A percentile compares a stretch with the other conserved stretches of the same genome.
phyloP scores from a whole-genome alignment of 2,888 invertebrate species.

The Clanis bilineata region DNA sequence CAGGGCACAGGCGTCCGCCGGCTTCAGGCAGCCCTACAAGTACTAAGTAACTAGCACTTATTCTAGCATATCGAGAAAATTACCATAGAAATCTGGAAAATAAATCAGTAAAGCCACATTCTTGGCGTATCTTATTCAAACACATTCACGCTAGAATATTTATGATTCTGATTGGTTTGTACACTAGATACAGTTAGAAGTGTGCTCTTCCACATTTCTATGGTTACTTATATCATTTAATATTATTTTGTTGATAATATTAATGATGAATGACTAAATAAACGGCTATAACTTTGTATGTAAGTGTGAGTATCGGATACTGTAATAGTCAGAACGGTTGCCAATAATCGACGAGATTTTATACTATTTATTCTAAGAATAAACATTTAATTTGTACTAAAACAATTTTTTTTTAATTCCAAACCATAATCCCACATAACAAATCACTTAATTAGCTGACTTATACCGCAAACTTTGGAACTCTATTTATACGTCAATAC shows the following conservation, averaged over 20 bases:
- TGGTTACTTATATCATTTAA: constrained; percentile 2
- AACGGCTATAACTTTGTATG: constrained; percentile 10
- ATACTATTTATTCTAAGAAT: constrained; percentile 77
- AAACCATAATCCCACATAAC: not conserved
- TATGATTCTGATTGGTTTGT: constrained; percentile 16
- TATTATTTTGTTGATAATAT: constrained; percentile 1
- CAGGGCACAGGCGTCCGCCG: constrained; percentile 57
- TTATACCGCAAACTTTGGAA: too few relatives aligned
- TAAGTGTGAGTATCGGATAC: constrained; percentile 17
- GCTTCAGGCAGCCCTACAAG: constrained; percentile 70
- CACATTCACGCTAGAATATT: constrained; percentile 18
- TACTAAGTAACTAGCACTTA: constrained; percentile 47
- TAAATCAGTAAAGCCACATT: constrained; percentile 32
- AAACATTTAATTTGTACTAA: constrained; percentile 38
- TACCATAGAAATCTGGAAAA: constrained; percentile 22
- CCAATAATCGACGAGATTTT: constrained; percentile 44
- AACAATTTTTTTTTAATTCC: not conserved
- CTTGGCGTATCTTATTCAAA: constrained; percentile 22
- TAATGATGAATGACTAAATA: not conserved
- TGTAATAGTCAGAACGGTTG: constrained; percentile 49
- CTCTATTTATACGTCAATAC: too few relatives aligned
- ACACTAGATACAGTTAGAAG: constrained; percentile 13
- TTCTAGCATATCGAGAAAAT: constrained; percentile 31
- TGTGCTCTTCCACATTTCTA: constrained; percentile 25
- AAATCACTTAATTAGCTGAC: not conserved